Evolutionary conservation across 1,140 invertebrate genomes (phyloP).

Genomic region (Chymomyza costata): DNA sequence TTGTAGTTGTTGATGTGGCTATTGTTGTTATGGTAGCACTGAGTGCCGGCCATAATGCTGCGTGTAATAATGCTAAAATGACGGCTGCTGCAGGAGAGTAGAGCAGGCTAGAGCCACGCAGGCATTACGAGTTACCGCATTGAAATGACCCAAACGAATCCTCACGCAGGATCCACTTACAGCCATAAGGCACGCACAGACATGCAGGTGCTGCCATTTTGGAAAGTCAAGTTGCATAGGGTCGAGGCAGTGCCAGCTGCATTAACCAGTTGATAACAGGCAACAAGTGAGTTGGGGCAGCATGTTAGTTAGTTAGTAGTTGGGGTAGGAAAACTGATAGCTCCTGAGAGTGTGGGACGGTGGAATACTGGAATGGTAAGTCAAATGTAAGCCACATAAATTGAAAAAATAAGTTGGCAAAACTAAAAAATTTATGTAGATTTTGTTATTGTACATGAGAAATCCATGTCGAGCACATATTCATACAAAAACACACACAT

Average conservation of each 20-base stretch:
- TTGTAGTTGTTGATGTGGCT: conserved; percentile 14
- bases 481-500: conserved; percentile 5
- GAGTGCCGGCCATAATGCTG: conserved; percentile 45
- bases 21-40: conserved; percentile 35
- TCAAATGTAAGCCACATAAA: conserved; percentile 52
- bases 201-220: conserved; percentile 3
- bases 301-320: too few relatives aligned
- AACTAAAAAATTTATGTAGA: conserved; percentile 70
- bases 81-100: conserved; percentile 19
- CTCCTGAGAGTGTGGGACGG: too few relatives aligned
- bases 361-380: conserved; percentile 34
- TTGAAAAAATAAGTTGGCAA: conserved; percentile 58
- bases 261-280: conserved; percentile 34
- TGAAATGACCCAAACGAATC: too few relatives aligned
- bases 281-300: conserved; percentile 51
- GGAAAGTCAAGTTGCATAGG: not conserved
- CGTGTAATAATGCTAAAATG: conserved; percentile 49
- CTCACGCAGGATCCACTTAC: too few relatives aligned
- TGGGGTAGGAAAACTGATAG: too few relatives aligned
- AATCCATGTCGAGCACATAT: conserved; percentile 48
- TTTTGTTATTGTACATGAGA: conserved; percentile 68
- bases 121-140: too few relatives aligned
- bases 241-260: conserved; percentile 21
- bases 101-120: conserved; percentile 23
- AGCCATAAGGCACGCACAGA: conserved; percentile 15